A percentile compares a stretch with the other conserved stretches of the same genome.
phyloP scores from a whole-genome alignment of 2,888 invertebrate species.

The Cyclophora punctaria region DNA sequence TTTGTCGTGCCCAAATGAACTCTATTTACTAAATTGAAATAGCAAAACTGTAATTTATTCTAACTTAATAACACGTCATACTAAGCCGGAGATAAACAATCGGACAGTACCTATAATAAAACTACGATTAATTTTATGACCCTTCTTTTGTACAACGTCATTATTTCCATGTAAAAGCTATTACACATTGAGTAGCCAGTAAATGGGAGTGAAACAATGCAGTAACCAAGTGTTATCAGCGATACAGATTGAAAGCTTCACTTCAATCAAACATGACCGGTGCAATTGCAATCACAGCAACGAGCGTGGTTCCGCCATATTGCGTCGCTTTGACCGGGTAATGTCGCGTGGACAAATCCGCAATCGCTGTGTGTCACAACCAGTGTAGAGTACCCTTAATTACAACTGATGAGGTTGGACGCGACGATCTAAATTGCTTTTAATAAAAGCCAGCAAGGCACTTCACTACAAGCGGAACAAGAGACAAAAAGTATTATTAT shows the following conservation, averaged over 20 bases:
- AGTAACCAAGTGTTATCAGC: neutral
- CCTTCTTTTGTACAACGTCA: too few species aligned
- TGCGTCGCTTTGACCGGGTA: constrained; percentile 28
- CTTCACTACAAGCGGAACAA: too few species aligned
- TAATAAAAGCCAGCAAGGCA: too few species aligned
- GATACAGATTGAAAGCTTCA: constrained; percentile 1
- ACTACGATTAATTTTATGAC: too few species aligned
- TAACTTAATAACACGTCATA: neutral
- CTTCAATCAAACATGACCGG: constrained; percentile 6
- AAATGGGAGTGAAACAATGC: too few species aligned
- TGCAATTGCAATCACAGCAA: constrained; percentile 29
- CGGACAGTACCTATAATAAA: too few species aligned
- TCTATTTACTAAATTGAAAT: too few species aligned
- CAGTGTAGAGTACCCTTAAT: constrained; percentile 33
- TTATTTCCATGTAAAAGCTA: too few species aligned
- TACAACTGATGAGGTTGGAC: constrained; percentile 18
- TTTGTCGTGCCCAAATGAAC: neutral
- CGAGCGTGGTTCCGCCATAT: constrained; percentile 34
- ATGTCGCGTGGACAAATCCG: constrained; percentile 32
- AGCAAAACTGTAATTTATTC: neutral
- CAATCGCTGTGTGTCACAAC: constrained; percentile 21
- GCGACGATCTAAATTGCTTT: constrained; percentile 11
- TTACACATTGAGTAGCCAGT: too few species aligned
- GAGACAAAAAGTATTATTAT: too few species aligned
- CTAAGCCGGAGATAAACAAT: too few species aligned